Conservation (phyloP, 2,113 vertebrate species). For the Microtus richardsoni region DNA sequence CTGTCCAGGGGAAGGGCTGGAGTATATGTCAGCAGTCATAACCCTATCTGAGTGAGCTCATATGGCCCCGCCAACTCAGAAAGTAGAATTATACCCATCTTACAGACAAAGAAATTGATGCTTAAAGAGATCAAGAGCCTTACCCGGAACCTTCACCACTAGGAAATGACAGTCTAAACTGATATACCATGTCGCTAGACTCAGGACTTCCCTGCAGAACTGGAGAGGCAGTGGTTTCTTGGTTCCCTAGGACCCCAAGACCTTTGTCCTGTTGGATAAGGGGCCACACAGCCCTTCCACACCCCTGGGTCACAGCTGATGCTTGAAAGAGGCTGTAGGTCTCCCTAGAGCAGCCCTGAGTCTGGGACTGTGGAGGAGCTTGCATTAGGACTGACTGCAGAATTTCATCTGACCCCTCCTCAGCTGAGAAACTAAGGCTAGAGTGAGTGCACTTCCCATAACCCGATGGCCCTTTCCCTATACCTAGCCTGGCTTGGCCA, state of each 20-base stretch:
- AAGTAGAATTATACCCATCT: background rate
- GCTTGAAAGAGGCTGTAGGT: background rate
- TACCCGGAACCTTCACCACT: background rate
- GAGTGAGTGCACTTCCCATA: background rate
- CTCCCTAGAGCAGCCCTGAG: background rate
- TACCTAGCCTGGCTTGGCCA: background rate
- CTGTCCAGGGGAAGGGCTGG: background rate
- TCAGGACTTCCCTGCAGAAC: background rate
- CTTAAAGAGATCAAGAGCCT: background rate
- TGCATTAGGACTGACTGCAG: background rate
- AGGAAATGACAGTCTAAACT: background rate
- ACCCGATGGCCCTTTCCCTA: background rate
- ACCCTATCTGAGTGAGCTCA: background rate
- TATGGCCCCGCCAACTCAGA: background rate
- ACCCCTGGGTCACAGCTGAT: background rate
- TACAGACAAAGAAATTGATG: background rate
- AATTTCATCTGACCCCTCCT: background rate
- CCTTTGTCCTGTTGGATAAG: background rate
- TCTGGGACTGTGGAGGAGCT: background rate
- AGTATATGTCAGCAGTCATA: background rate
- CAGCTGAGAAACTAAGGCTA: background rate
- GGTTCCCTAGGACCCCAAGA: background rate
- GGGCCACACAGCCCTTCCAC: accelerated
- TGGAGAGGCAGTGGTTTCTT: background rate
- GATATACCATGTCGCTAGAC: background rate